Percentiles rank a stretch among this genome's conserved stretches.
Evolutionary conservation across 1,140 invertebrate genomes (phyloP).

Genomic region (Leptopilina boulardi): DNA sequence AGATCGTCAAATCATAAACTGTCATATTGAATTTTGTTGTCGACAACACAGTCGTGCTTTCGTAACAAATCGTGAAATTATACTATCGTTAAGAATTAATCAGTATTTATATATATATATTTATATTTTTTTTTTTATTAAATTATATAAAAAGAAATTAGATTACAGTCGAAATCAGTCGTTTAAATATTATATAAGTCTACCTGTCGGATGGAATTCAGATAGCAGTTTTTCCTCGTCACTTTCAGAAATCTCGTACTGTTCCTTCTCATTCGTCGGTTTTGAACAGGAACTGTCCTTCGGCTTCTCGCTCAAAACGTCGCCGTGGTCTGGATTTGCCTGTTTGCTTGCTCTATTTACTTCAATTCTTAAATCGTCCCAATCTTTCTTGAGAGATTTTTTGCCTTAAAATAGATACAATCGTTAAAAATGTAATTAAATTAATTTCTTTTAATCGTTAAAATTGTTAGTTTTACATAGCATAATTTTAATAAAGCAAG

Average conservation of each 20-base stretch:
- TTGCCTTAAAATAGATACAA: neutral
- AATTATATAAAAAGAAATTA: too few species aligned
- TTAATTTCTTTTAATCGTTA: neutral
- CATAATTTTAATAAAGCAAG: neutral
- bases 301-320: neutral
- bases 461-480: too few species aligned
- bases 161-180: neutral
- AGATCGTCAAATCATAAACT: neutral
- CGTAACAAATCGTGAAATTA: neutral
- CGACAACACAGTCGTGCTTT: neutral
- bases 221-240: neutral
- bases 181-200: neutral
- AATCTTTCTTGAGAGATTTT: conserved; percentile 19
- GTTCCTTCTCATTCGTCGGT: neutral
- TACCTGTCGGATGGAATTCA: neutral
- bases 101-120: too few species aligned
- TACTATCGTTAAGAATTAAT: neutral
- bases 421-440: neutral
- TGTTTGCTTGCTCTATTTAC: neutral
- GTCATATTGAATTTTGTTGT: neutral
- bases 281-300: neutral
- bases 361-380: neutral
- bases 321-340: neutral
- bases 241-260: neutral
- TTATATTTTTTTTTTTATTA: too few species aligned